phyloP scores from a whole-genome alignment of 2,797 vertebrate genomes.

The Bryconaethiops microstoma region DNA sequence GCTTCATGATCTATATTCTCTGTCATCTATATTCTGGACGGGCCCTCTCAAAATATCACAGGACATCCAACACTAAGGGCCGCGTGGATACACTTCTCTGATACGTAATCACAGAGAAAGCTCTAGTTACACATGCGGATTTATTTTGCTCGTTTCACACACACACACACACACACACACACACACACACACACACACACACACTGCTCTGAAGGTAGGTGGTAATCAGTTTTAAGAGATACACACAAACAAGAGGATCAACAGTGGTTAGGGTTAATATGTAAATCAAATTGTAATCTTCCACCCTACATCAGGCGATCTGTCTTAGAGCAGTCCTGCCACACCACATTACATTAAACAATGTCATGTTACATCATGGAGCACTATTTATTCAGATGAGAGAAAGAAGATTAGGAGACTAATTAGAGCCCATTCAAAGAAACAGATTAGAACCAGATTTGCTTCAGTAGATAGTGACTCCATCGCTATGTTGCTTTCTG shows the following conservation, averaged over 20 bases:
- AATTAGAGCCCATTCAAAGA: slow-evolving; percentile 45
- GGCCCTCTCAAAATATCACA: too few species aligned
- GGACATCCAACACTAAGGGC: too few species aligned
- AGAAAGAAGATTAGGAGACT: slow-evolving; percentile 45
- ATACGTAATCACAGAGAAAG: too few species aligned
- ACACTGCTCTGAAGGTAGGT: not conserved
- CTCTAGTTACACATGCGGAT: too few species aligned
- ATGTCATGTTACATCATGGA: slow-evolving; percentile 50
- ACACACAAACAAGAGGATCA: not conserved
- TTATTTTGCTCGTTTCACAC: too few species aligned
- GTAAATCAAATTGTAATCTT: slow-evolving; percentile 22
- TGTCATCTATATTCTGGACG: too few species aligned
- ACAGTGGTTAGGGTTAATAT: slow-evolving; percentile 21
- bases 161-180: too few species aligned
- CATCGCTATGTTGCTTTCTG: not conserved
- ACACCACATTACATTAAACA: slow-evolving; percentile 45
- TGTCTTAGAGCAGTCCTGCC: slow-evolving; percentile 50
- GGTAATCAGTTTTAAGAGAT: not conserved
- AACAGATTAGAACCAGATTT: slow-evolving; percentile 42
- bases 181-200: not conserved
- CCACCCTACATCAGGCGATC: slow-evolving; percentile 33
- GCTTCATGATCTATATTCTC: too few species aligned
- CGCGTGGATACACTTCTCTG: too few species aligned
- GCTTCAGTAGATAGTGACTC: slow-evolving; percentile 40
- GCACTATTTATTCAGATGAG: slow-evolving; percentile 37